Evolutionary conservation across 2,888 invertebrate genomes (phyloP), one percentile per base, ranked within the genome.

Genomic region (Ametastegia equiseti): DNA sequence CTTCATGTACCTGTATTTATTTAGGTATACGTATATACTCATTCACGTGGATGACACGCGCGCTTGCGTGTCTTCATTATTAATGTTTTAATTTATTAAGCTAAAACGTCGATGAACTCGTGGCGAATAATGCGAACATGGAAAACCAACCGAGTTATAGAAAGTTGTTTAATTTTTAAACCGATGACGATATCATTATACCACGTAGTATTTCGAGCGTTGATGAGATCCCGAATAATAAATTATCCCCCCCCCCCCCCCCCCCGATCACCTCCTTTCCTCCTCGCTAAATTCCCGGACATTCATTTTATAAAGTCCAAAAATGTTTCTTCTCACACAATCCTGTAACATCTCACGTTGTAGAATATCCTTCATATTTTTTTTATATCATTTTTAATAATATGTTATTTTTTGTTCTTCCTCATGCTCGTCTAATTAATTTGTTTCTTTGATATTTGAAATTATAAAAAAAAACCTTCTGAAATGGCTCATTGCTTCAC

Each of bases 151-250:
- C n/a, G n/a, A n/a, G 3, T 54, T 54, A 54, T 54, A 54, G 54
- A 54, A 54, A 54, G 54, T 54, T 11, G 23, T 54, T 13, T 27
- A 60, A 30, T 65, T 36, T 36, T 36, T 36, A 7, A 36, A 67
- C 19, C 65, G 39, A 82, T 45, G 80, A 75, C 77, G 67, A 50
- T 81, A 81, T 54, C 67, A 50, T 39, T 57, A 39, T 57, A 47
- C 36, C 13, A 75, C 36, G 54, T 75, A 75, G 50, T 75, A 75
- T 75, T 75, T 75, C 54, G 30, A 75, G 75, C 75, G 75, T 75
- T 50, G 75, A 54, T 54, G 75, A 75, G 42, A 47, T 42, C 15
- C 30, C 36, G 30, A 30, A 60, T 30, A 60, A 54, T 75, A 75
- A 54, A 54, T 54, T 75, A 30, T 71, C 47, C 45, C 42, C 45